Evolutionary conservation across 1,140 invertebrate genomes (phyloP), one percentile per base, ranked within the genome.

Genomic region (Akabosia matsudoensis): DNA sequence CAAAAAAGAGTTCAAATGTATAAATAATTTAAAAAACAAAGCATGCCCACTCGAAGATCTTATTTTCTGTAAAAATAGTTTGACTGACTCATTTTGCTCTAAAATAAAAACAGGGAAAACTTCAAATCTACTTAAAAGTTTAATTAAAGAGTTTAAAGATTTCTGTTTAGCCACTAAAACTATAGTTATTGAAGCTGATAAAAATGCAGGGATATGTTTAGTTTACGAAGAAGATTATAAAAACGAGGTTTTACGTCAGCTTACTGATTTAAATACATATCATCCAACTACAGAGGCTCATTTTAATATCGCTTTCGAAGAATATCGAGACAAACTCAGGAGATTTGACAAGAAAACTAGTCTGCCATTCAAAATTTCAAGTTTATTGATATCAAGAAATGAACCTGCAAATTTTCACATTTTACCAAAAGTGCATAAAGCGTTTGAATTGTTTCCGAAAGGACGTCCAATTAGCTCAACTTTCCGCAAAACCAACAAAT

Each of bases 191-290:
- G 37, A 72, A 34, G 33, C 31, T 4, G 70, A 72, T 51, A 72
- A 72, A 72, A 72, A 72, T 51, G 70, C 70, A 22, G 70, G 70
- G 18, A 72, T 37, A 22, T 72, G 70, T 28, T 37, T 72, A 13
- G 37, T 72, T 4, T n/a, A 72, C 26, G 45, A 37, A 34, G 24
- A 18, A 1, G 70, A 72, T 22, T 72, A 72, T 22, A 22, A 45
- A 1, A 72, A 72, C 24, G 70, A 72, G 28, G 26, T 72, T 3
- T 72, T 37, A 37, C 3, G 34, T 2, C 70, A 72, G 45, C 24
- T 72, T 3, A 18, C 34, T 26, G 34, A 72, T 72, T 3, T 22
- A 37, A 14, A 72, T 14, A 72, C 37, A n/a, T 72, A 72, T 28
- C 22, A 37, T 45, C 70, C 70, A 24, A 45, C 70, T 3, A 72